phyloP scores from a whole-genome alignment of 2,888 invertebrate species.

The Norana najaformis region DNA sequence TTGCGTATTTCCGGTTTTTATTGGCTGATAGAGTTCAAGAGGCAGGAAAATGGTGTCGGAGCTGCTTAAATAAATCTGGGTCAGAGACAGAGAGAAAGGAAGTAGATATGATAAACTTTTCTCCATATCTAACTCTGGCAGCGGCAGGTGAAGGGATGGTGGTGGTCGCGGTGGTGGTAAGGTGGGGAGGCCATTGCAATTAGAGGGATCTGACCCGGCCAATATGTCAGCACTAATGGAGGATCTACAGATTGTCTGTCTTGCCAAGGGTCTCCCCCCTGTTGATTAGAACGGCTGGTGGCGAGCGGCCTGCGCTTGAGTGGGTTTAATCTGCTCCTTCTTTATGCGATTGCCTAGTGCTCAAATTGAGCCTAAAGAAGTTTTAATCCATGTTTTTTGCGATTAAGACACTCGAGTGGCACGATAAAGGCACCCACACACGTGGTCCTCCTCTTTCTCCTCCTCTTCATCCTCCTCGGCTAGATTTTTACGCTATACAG shows the following conservation, averaged over 20 bases:
- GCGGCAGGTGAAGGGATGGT: not conserved
- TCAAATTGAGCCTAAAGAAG: conserved; percentile 13
- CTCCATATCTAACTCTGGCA: not conserved
- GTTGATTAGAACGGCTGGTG: conserved; percentile 13
- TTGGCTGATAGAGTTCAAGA: too few species aligned
- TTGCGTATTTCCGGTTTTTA: too few species aligned
- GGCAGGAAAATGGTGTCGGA: too few species aligned
- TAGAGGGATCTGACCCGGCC: conserved; percentile 13
- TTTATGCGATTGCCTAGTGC: conserved; percentile 13
- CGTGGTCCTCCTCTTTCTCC: not conserved
- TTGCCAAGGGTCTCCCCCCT: conserved; percentile 10
- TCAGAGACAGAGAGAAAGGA: too few species aligned
- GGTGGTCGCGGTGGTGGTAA: too few species aligned
- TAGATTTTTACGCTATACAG: conserved; percentile 7
- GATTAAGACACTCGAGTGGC: not conserved
- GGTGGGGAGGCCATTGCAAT: conserved; percentile 1
- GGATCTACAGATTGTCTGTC: conserved; percentile 13
- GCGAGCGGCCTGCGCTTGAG: not conserved
- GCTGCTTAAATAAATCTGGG: too few species aligned
- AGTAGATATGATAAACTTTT: too few species aligned
- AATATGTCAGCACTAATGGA: conserved; percentile 13
- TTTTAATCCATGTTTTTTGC: conserved; percentile 13
- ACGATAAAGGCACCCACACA: conserved; percentile 13
- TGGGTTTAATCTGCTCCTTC: conserved; percentile 1
- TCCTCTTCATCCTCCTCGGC: not conserved